Percentiles rank a stretch among this genome's conserved stretches.
phyloP scores from a whole-genome alignment of 2,888 invertebrate genomes.

The Electrophaes corylata region DNA sequence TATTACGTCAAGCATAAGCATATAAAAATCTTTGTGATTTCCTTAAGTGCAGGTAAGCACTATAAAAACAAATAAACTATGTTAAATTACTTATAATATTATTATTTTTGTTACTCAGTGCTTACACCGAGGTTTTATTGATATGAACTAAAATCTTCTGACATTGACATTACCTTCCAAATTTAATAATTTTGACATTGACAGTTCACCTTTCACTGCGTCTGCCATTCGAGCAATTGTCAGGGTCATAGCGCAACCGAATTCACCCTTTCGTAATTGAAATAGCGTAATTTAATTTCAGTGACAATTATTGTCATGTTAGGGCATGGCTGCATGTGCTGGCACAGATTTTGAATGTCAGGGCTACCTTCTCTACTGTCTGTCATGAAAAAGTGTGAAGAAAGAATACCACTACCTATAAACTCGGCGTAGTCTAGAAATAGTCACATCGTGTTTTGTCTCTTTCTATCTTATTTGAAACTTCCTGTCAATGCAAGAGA shows the following conservation, averaged over 20 bases:
- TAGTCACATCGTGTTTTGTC: too few relatives aligned
- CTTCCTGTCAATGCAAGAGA: too few relatives aligned
- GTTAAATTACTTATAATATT: too few relatives aligned
- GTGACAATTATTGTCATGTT: constrained; percentile 32
- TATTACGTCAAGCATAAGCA: too few relatives aligned
- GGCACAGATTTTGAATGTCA: constrained; percentile 17
- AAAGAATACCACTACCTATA: too few relatives aligned
- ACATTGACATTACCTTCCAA: constrained; percentile 12
- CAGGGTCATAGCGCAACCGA: constrained; percentile 28
- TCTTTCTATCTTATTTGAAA: too few relatives aligned
- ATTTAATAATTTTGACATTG: constrained; percentile 30
- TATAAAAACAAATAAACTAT: too few relatives aligned
- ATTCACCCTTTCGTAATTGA: constrained; percentile 29
- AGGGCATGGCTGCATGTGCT: constrained; percentile 25
- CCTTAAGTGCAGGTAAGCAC: too few relatives aligned
- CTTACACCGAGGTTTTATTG: not conserved
- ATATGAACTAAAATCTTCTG: not conserved
- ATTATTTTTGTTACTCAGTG: too few relatives aligned
- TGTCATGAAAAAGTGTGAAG: not conserved
- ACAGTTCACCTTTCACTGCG: constrained; percentile 28
- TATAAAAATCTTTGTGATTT: too few relatives aligned
- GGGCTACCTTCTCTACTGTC: constrained; percentile 8
- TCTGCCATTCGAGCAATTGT: constrained; percentile 26
- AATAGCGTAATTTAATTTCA: constrained; percentile 22
- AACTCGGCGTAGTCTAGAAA: too few relatives aligned